phyloP scores from a whole-genome alignment of 2,113 vertebrate species.

The Burhinus oedicnemus region DNA sequence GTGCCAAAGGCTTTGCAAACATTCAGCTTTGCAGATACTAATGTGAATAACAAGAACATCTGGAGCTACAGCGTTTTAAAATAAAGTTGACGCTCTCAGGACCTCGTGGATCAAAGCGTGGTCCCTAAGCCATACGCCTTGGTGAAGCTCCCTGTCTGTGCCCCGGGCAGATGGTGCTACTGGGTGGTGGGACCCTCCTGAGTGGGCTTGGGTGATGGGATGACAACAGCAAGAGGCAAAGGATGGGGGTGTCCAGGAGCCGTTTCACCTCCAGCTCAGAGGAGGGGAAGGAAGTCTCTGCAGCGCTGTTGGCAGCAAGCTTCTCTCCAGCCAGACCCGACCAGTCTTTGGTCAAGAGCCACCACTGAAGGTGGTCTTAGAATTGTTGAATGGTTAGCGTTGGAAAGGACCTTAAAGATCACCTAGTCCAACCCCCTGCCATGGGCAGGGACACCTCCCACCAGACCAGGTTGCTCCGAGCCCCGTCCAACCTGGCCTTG shows the following conservation, averaged over 20 bases:
- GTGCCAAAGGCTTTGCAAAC: neutral
- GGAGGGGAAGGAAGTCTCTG: neutral
- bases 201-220: neutral
- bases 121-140: rapidly evolving
- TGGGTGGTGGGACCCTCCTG: neutral
- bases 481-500: neutral
- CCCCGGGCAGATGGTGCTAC: neutral
- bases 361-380: neutral
- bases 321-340: neutral
- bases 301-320: neutral
- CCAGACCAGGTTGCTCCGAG: neutral
- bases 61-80: neutral
- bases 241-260: rapidly evolving
- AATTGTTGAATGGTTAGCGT: neutral
- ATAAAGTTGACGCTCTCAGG: rapidly evolving
- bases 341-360: neutral
- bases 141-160: rapidly evolving
- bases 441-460: neutral
- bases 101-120: neutral
- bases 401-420: neutral
- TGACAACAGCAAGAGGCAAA: too few species aligned
- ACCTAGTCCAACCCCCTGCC: neutral
- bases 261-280: rapidly evolving
- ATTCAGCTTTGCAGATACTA: rapidly evolving
- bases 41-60: neutral